Percentiles rank a stretch among this genome's conserved stretches.
phyloP scores from a whole-genome alignment of 2,113 vertebrate genomes.

The Oreochromis aureus region DNA sequence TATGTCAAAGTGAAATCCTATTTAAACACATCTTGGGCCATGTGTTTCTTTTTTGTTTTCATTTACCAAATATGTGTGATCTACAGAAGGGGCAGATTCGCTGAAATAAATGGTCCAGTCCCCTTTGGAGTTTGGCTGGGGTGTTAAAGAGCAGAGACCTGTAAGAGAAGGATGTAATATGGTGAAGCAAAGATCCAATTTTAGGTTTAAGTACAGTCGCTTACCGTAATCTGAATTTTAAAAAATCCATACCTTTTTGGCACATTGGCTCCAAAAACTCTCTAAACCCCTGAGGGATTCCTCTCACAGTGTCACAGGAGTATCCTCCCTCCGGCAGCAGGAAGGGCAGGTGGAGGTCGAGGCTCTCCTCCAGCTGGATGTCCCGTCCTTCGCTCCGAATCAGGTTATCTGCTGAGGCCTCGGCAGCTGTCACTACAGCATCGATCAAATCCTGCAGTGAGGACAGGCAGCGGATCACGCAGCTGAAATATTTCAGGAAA shows the following conservation, averaged over 20 bases:
- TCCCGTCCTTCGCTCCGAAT: constrained; percentile 81
- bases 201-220: background rate
- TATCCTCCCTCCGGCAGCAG: constrained; percentile 91
- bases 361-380: constrained; percentile 83
- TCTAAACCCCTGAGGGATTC: constrained; percentile 83
- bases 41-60: background rate
- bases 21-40: background rate
- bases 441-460: constrained; percentile 81
- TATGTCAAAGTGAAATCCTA: background rate
- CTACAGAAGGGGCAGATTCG: constrained; percentile 68
- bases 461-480: background rate
- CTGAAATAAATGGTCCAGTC: constrained; percentile 85
- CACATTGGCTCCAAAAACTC: constrained; percentile 89
- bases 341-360: constrained; percentile 87
- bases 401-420: constrained; percentile 80
- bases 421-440: constrained; percentile 78
- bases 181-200: background rate
- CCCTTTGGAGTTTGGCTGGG: constrained; percentile 75
- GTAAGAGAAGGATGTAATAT: background rate
- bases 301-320: constrained; percentile 84
- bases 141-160: constrained; percentile 84
- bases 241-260: constrained; percentile 75
- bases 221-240: background rate
- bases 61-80: constrained; percentile 72
- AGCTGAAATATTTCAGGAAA: constrained; percentile 7